Base-by-base conservation (phyloP, 2,113 vertebrate species). In the Garra rufa region DNA sequence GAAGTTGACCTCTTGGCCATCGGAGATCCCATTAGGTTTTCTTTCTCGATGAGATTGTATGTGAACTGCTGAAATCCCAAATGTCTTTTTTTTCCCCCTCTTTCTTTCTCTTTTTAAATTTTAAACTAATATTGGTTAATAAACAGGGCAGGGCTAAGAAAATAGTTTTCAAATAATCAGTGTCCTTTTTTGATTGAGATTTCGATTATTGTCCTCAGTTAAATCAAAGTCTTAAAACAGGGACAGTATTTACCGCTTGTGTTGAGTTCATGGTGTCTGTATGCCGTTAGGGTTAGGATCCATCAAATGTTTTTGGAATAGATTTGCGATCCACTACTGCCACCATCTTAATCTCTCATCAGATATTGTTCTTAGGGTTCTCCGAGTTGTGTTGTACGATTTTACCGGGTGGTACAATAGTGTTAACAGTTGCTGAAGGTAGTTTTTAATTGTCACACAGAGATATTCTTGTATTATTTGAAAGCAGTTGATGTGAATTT, bases 181-280 rank as follows among this genome's bases (percentile, higher is more conserved):
- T 77, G 30, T 34, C 21, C 28, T 77, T 46, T 55, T 38, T 76
- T 30, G n/a, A 10, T 50, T 26, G 24, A 48, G 59, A 65, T 65
- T 30, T 28, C 30, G 9, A 81, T 30, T 34, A 17, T 65, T 34
- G 8, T 28, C 67, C 44, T 11, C 81, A 15, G 55, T 48, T 24
- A 17, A 69, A 57, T 57, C 48, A 43, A 59, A 67, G 26, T 41
- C 34, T 70, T 83, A 76, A 43, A 71, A 77, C 46, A 14, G 34
- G 41, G 76, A 46, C 75, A 55, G 50, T 46, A 85, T 85, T 79
- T 79, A 59, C 61, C 50, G 14, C n/a, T 79, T 52, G 43, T 50
- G 38, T 79, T 79, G 41, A 65, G 26, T 19, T 67, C 24, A n/a
- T 78, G 75, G 28, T 41, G 34, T 59, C 38, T 70, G 19, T 50